Base-by-base conservation (phyloP, 2,888 invertebrate species). In the Sabellastarte sp. region DNA sequence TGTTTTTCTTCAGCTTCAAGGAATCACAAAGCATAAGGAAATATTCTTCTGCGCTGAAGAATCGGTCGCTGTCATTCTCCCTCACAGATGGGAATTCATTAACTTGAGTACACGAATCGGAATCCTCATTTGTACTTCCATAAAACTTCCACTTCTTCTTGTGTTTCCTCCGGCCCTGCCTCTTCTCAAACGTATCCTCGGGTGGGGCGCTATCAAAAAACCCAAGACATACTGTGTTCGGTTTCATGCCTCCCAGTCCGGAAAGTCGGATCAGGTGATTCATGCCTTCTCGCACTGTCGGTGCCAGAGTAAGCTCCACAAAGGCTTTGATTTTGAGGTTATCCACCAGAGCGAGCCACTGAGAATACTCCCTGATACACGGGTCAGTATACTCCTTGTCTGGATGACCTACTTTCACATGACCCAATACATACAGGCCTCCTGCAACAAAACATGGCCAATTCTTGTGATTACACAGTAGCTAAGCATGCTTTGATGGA, bases 231-330 rank as follows among this genome's bases (percentile, higher is more conserved):
- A 84, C 78, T 0, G 98, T 98, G 81, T 99, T 99, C 0, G 98
- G 97, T 83, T 98, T 98, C 98, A 99, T 98, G 20, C 98, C 99
- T 0, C 99, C 99, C 80, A 99, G 89, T 2, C 99, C 99, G 0
- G 95, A 90, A 65, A 97, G 86, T 32, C 96, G 87, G 58, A 93
- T 89, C 69, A 99, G 87, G 85, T 99, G 97, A 65, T 93, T 93
- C 53, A 97, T 88, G 1, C 99, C 99, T 73, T 92, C 91, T 0
- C 96, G 88, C 0, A 99, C 90, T 0, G 90, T 89, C 63, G 88
- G 87, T 0, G 95, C 91, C 10, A 96, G 87, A 0, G 96, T 97
- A 5, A 65, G 28, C 53, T 74, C 72, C 2, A 70, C 65, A 41
- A 72, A 70, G 2, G 70, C 67, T 50, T 69, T 71, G 32, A 66